Evolutionary conservation across 2,113 vertebrate genomes (phyloP).

Genomic region (Grus americana): DNA sequence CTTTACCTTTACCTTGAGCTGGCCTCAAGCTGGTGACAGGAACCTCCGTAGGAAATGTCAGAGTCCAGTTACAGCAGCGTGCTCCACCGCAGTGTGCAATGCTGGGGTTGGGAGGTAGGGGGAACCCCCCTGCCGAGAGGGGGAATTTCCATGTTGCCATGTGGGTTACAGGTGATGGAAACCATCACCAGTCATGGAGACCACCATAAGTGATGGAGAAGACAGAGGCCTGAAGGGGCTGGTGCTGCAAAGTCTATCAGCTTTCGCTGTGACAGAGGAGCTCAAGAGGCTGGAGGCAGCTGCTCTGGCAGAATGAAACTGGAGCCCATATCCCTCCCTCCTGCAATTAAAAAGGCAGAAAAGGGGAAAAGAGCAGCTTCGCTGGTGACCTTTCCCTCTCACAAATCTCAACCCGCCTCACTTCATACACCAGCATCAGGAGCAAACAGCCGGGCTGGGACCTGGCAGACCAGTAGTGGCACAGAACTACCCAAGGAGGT

Average conservation of each 20-base stretch:
- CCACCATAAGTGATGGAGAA: background rate
- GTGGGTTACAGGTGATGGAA: background rate
- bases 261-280: background rate
- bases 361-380: background rate
- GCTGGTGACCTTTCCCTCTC: constrained; percentile 14
- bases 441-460: constrained; percentile 39
- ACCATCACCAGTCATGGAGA: background rate
- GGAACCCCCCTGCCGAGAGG: background rate
- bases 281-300: background rate
- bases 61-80: background rate
- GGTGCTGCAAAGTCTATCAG: background rate
- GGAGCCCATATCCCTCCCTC: background rate
- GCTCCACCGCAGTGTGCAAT: background rate
- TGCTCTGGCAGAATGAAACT: background rate
- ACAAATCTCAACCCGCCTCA: background rate
- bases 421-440: constrained; percentile 1
- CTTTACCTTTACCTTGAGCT: background rate
- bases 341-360: constrained; percentile 16
- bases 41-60: background rate
- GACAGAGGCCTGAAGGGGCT: background rate
- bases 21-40: background rate
- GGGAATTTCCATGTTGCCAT: background rate
- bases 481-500: constrained; percentile 10
- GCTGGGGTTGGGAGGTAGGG: background rate
- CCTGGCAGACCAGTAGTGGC: background rate